Conservation (phyloP, 2,113 vertebrate species). For the Cairina moschata region DNA sequence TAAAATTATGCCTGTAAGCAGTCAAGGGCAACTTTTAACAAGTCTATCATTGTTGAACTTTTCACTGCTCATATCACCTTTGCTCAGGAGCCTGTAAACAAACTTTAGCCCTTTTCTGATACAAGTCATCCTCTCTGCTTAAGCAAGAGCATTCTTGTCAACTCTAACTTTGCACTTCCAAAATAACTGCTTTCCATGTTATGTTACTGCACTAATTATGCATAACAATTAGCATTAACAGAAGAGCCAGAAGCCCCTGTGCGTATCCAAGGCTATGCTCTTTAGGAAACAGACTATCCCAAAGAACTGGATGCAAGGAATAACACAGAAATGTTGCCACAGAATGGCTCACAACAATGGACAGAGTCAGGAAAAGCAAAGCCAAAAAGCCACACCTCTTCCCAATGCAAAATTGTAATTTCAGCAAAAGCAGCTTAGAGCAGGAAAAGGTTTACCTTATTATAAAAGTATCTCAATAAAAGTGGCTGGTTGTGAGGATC, state of each 20-base stretch:
- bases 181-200: background rate
- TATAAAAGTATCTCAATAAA: background rate
- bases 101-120: background rate
- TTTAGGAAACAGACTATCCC: background rate
- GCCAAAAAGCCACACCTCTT: background rate
- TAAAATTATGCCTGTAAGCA: constrained; percentile 53
- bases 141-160: background rate
- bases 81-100: background rate
- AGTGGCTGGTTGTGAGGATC: fast-evolving
- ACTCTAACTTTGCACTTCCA: background rate
- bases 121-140: background rate
- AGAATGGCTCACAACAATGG: background rate
- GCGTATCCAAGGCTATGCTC: background rate
- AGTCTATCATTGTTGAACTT: constrained; percentile 40
- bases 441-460: background rate
- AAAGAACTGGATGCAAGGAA: fast-evolving
- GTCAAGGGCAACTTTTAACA: constrained; percentile 46
- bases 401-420: background rate
- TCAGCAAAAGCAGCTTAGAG: background rate
- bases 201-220: background rate
- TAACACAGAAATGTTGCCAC: background rate
- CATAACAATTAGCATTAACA: background rate
- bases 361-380: background rate
- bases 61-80: background rate
- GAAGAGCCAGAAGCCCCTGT: background rate